Conservation (phyloP, 2,797 vertebrate species). For the Oreochromis grahami region DNA sequence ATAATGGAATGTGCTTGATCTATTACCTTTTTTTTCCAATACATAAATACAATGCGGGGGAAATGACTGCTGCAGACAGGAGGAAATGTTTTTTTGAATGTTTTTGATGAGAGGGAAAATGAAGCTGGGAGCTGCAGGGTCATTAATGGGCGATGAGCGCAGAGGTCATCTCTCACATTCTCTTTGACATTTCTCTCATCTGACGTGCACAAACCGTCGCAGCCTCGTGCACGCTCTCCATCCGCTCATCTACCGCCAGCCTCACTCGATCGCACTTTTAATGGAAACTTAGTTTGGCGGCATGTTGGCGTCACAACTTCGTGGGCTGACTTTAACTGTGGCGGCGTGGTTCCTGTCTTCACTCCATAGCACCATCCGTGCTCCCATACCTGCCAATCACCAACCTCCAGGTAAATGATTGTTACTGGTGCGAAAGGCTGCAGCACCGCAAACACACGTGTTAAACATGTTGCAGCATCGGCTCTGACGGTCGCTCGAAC, state of each 20-base stretch:
- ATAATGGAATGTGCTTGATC: slow-evolving; percentile 86
- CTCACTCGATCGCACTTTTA: slow-evolving; percentile 26
- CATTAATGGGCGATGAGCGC: slow-evolving; percentile 69
- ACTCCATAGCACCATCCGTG: background rate
- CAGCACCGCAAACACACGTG: background rate
- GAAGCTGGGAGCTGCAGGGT: slow-evolving; percentile 70
- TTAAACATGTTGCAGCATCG: background rate
- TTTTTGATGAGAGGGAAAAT: slow-evolving; percentile 72
- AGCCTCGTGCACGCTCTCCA: slow-evolving; percentile 26
- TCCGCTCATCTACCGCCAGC: slow-evolving; percentile 41
- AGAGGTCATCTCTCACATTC: slow-evolving; percentile 75
- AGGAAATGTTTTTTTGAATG: slow-evolving; percentile 71
- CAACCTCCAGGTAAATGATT: background rate
- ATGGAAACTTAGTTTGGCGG: slow-evolving; percentile 34
- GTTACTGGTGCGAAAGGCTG: background rate
- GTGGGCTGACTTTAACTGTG: background rate
- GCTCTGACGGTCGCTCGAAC: background rate
- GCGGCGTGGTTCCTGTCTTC: background rate
- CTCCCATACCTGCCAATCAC: background rate
- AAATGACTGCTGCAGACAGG: slow-evolving; percentile 76
- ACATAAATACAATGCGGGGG: slow-evolving; percentile 82
- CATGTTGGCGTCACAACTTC: background rate
- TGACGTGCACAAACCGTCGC: slow-evolving; percentile 60
- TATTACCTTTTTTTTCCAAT: slow-evolving; percentile 82
- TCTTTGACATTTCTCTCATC: slow-evolving; percentile 66